phyloP scores from a whole-genome alignment of 2,797 vertebrate species.

The Pygocentrus nattereri region DNA sequence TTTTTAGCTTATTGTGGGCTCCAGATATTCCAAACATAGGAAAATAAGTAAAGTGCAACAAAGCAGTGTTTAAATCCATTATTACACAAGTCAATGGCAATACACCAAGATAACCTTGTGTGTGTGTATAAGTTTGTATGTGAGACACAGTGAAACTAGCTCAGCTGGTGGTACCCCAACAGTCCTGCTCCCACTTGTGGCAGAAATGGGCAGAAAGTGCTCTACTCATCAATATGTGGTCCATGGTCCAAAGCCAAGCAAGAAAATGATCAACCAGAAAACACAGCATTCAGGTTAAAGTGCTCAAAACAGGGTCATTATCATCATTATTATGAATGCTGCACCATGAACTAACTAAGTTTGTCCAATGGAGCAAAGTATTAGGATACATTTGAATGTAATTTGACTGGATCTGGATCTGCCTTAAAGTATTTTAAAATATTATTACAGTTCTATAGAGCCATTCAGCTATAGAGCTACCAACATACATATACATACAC shows the following conservation, averaged over 20 bases:
- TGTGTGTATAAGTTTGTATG: not conserved
- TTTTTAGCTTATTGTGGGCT: too few species aligned
- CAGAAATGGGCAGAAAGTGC: conserved; percentile 1
- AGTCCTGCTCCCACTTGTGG: not conserved
- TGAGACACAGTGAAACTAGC: not conserved
- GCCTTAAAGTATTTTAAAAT: not conserved
- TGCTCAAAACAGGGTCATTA: not conserved
- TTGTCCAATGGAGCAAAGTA: not conserved
- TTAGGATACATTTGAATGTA: not conserved
- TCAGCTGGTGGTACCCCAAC: not conserved
- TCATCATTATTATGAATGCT: not conserved
- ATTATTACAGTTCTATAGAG: too few species aligned
- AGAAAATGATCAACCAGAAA: not conserved
- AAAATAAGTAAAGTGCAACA: too few species aligned
- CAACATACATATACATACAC: too few species aligned
- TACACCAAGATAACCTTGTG: not conserved
- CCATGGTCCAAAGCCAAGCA: not conserved
- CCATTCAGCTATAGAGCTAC: too few species aligned
- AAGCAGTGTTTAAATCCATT: not conserved
- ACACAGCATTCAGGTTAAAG: not conserved
- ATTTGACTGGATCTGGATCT: not conserved
- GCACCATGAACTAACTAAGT: not conserved
- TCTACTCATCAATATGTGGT: not conserved
- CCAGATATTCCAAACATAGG: too few species aligned
- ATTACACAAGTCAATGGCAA: not conserved